These are phyloP conservation scores for Amphipoea lucens DNA, from an alignment of 2,888 invertebrate genomes.

Conservation along the genomic window DNA sequence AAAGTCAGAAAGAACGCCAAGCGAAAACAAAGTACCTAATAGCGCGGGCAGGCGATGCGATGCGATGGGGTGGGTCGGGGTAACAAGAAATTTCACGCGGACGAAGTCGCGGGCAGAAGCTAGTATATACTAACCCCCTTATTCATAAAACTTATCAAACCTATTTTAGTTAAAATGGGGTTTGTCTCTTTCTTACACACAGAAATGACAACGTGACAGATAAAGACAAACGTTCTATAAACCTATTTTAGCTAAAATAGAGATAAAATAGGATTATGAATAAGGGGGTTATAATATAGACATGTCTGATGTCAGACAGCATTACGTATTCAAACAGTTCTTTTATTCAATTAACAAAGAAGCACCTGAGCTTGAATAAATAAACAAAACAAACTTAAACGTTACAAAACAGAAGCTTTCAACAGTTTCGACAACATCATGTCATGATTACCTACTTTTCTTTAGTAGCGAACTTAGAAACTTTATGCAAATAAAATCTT, in stretches of 20 bases:
- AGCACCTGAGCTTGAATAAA: slow-evolving; percentile 31
- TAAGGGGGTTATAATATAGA: too few relatives aligned
- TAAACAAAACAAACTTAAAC: slow-evolving; percentile 34
- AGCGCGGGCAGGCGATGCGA: background rate
- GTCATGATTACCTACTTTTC: slow-evolving; percentile 57
- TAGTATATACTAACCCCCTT: background rate
- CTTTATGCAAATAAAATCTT: slow-evolving; percentile 53
- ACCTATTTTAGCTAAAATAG: too few relatives aligned
- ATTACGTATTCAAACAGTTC: slow-evolving; percentile 19
- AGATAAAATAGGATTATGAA: too few relatives aligned
- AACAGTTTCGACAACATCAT: slow-evolving; percentile 40
- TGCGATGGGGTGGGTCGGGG: background rate
- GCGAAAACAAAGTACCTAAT: background rate
- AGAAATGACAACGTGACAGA: too few relatives aligned
- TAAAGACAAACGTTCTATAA: too few relatives aligned
- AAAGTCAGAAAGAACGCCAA: background rate
- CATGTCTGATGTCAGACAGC: slow-evolving; percentile 17
- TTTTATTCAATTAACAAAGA: slow-evolving; percentile 38
- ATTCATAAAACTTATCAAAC: too few relatives aligned
- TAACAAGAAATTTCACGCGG: background rate
- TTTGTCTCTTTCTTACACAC: too few relatives aligned
- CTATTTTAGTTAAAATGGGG: too few relatives aligned
- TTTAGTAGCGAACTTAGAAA: slow-evolving; percentile 43
- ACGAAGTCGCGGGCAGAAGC: background rate
- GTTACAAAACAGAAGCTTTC: slow-evolving; percentile 56